These are phyloP conservation scores for Hypselothyrea guttata DNA, from an alignment of 2,888 invertebrate genomes.

Conservation along the genomic window DNA sequence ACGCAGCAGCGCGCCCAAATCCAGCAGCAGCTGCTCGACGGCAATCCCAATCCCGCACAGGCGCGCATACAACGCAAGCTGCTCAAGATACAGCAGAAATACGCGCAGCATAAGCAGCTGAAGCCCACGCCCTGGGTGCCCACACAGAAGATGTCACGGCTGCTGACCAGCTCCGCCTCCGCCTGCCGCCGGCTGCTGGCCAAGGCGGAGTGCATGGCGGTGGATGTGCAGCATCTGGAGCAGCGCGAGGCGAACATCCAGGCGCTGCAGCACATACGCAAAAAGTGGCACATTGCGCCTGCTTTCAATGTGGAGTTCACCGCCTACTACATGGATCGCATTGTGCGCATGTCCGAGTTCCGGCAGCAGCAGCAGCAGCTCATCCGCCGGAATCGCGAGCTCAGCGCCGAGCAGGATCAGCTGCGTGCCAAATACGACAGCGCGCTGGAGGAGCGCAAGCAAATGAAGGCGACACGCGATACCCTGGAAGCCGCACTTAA, in stretches of 20 bases:
- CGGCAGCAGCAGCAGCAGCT: conserved; percentile 90
- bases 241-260: conserved; percentile 92
- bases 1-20: conserved; percentile 67
- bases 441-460: conserved; percentile 86
- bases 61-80: conserved; percentile 90
- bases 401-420: conserved; percentile 90
- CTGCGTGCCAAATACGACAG: conserved; percentile 90
- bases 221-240: conserved; percentile 91
- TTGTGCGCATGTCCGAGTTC: conserved; percentile 90
- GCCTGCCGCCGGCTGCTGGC: conserved; percentile 91
- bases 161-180: conserved; percentile 94
- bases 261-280: conserved; percentile 91
- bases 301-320: conserved; percentile 97
- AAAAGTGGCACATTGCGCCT: conserved; percentile 97
- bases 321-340: conserved; percentile 95
- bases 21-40: conserved; percentile 53
- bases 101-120: conserved; percentile 88
- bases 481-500: conserved; percentile 31
- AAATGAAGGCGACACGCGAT: conserved; percentile 85
- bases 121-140: conserved; percentile 95
- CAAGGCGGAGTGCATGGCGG: conserved; percentile 95
- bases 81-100: conserved; percentile 93
- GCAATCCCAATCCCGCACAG: conserved; percentile 86
- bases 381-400: conserved; percentile 87
- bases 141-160: conserved; percentile 96